Base-by-base conservation (phyloP, 2,113 vertebrate genomes). In the Clinocottus analis region DNA sequence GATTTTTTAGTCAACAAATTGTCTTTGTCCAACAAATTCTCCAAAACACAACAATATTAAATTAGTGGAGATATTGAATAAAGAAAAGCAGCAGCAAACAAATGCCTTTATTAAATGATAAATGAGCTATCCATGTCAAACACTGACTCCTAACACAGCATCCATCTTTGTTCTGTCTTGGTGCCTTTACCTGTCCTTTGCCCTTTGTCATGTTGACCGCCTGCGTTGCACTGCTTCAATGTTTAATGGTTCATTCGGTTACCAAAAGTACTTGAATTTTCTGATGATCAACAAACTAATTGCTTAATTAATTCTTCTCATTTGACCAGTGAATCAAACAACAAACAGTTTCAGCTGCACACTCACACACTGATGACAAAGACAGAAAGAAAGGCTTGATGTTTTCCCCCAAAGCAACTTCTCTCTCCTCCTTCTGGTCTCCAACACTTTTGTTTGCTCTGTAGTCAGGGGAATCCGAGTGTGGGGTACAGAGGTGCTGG, bases 401-500 rank as follows among this genome's bases (percentile, higher is more conserved):
- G 39, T 77, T 76, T 53, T 1, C 35, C 25, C 55, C 7, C 51
- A 21, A 31, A 79, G 64, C 74, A 84, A 16, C 82, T 56, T 59
- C 58, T 49, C 45, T 1, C 17, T 56, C 19, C 9, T 67, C 29
- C 23, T n/a, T 69, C 63, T 51, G 60, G 49, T 82, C 65, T 74
- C 79, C 84, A 59, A 63, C 79, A 37, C 29, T 37, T 67, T 76
- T 27, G 3, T 33, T 37, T 69, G 61, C 80, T 80, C 75, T 75
- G 80, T 59, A 80, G 87, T 86, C 58, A 62, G 23, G 76, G 75
- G 79, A 87, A 79, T 53, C 77, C 59, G 77, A n/a, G 77, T 75
- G 76, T 78, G 87, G 82, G 78, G 81, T 84, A 70, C 61, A 63
- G 51, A 79, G 82, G 84, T 79, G 69, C 78, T 88, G 59, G 80